Evolutionary conservation across 2,113 vertebrate genomes (phyloP).

Genomic region (Plecotus auritus): DNA sequence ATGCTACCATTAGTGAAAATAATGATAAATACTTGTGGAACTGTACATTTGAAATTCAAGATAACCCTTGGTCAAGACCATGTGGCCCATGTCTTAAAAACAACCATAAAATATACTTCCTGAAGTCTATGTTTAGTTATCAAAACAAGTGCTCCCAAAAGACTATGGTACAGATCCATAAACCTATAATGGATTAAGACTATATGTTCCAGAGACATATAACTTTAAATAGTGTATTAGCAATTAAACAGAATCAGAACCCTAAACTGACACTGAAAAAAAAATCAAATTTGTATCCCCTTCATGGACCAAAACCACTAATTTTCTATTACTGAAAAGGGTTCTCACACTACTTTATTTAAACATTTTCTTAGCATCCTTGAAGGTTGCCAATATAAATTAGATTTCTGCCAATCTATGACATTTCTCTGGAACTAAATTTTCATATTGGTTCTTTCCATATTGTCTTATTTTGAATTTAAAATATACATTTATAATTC

Average conservation of each 20-base stretch:
- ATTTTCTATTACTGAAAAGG: background rate
- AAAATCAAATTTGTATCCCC: background rate
- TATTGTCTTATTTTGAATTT: background rate
- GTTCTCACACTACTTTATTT: background rate
- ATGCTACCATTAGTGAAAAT: conserved; percentile 12
- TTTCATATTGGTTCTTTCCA: background rate
- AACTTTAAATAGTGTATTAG: background rate
- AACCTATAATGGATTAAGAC: background rate
- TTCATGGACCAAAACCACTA: background rate
- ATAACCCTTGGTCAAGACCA: conserved; percentile 9
- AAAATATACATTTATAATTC: background rate
- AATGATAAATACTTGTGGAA: background rate
- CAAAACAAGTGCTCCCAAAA: background rate
- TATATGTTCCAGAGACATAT: background rate
- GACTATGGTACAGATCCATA: background rate
- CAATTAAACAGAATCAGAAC: background rate
- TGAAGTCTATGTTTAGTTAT: background rate
- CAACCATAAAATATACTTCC: background rate
- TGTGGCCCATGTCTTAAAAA: conserved; percentile 21
- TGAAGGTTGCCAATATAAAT: background rate
- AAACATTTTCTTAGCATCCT: background rate
- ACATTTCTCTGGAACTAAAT: background rate
- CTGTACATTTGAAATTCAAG: conserved; percentile 13
- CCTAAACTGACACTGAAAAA: background rate
- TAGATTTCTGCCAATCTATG: background rate